Conservation (phyloP, 2,797 vertebrate species). For the Geotrypetes seraphini region DNA sequence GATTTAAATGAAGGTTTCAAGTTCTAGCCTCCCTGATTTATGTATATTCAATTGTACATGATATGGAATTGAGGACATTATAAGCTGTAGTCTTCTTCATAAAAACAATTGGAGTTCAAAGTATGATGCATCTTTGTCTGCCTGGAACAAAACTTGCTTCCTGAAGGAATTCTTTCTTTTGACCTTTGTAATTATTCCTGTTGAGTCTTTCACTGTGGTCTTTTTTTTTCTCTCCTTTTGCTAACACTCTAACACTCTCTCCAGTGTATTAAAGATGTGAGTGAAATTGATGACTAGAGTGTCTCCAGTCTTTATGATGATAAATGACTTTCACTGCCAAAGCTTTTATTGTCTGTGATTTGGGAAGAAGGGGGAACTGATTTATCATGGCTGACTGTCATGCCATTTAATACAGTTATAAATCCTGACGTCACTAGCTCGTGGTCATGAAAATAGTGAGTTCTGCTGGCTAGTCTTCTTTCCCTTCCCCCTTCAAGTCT, state of each 20-base stretch:
- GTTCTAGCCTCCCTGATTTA: no score
- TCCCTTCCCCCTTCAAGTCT: constrained; percentile 10
- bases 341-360: constrained; percentile 82
- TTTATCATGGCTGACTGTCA: constrained; percentile 82
- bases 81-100: not conserved
- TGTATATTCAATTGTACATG: not conserved
- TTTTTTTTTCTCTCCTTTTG: constrained; percentile 32
- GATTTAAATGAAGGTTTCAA: no score
- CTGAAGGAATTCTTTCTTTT: constrained; percentile 30
- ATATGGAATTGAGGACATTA: constrained; percentile 4
- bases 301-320: constrained; percentile 76
- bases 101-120: not conserved
- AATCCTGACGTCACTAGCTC: constrained; percentile 67
- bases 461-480: constrained; percentile 6
- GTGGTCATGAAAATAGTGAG: constrained; percentile 16
- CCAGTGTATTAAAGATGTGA: constrained; percentile 72
- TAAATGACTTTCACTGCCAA: constrained; percentile 71
- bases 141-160: constrained; percentile 2
- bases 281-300: constrained; percentile 84
- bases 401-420: constrained; percentile 90
- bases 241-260: constrained; percentile 46
- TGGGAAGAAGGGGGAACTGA: constrained; percentile 82
- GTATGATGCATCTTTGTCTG: not conserved
- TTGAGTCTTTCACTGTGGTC: constrained; percentile 43
- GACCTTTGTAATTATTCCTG: constrained; percentile 58